phyloP scores from a whole-genome alignment of 2,113 vertebrate genomes.

The Phasianus colchicus region DNA sequence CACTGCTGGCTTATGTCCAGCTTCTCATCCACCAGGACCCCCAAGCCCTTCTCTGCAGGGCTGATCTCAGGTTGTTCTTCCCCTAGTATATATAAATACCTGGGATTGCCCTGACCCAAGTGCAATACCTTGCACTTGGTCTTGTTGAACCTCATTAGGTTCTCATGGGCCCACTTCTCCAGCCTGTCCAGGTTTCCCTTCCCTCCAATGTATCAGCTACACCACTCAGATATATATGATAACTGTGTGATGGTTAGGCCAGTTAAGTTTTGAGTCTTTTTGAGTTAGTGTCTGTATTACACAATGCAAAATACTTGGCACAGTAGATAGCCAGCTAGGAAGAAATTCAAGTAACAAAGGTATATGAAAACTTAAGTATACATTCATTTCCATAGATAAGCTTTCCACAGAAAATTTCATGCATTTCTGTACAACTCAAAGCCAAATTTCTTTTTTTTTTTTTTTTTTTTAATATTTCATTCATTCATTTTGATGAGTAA shows the following conservation, averaged over 20 bases:
- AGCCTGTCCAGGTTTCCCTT: too few relatives aligned
- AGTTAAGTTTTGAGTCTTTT: neutral
- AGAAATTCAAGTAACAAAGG: neutral
- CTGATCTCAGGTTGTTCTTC: too few relatives aligned
- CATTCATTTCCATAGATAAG: neutral
- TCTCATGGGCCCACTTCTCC: too few relatives aligned
- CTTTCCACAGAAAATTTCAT: neutral
- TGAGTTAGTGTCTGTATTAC: neutral
- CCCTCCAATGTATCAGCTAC: too few relatives aligned
- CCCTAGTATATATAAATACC: too few relatives aligned
- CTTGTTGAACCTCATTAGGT: too few relatives aligned
- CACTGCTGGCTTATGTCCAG: too few relatives aligned
- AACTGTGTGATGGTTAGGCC: neutral
- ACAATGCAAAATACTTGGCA: neutral
- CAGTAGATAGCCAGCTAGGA: neutral
- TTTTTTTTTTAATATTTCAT: neutral
- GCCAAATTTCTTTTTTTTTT: neutral
- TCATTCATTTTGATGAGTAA: neutral
- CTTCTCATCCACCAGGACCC: too few relatives aligned
- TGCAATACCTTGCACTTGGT: too few relatives aligned
- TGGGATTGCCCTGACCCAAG: too few relatives aligned
- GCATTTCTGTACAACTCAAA: neutral
- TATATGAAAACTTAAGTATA: neutral
- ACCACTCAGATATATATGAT: neutral
- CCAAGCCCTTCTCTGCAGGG: too few relatives aligned